Conservation (phyloP, 64 coral and sea anemone genomes). For the Montipora efflorescens region DNA sequence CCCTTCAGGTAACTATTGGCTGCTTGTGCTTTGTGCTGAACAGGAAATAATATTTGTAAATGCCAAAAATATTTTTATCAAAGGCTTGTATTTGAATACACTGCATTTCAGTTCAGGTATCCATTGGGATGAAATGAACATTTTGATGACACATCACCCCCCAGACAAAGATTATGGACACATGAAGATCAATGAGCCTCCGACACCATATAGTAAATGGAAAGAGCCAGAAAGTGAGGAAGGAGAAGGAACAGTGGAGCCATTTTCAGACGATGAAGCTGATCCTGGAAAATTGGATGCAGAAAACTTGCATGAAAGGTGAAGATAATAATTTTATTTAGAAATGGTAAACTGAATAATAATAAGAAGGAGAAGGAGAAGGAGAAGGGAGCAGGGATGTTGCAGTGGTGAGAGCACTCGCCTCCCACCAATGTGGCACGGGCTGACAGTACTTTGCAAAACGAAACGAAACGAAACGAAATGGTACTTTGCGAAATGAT, state of each 20-base stretch:
- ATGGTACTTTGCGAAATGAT: too few species aligned
- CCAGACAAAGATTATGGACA: conserved; percentile 97
- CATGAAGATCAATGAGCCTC: conserved; percentile 98
- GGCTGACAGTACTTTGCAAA: too few species aligned
- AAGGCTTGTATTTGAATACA: neutral
- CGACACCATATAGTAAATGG: conserved; percentile 93
- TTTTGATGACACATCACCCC: conserved; percentile 98
- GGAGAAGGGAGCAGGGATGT: too few species aligned
- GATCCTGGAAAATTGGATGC: conserved; percentile 82
- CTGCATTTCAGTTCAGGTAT: conserved; percentile 78
- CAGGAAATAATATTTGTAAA: too few species aligned
- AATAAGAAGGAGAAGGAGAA: neutral
- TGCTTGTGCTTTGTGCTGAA: too few species aligned
- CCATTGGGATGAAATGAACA: conserved; percentile 99
- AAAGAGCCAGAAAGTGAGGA: conserved; percentile 86
- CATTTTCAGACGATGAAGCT: conserved; percentile 88
- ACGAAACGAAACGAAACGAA: too few species aligned
- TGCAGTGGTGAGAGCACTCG: too few species aligned
- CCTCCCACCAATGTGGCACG: too few species aligned
- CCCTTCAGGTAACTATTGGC: too few species aligned
- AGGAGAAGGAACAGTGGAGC: conserved; percentile 54
- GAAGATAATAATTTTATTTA: conserved; percentile 9
- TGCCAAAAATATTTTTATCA: neutral
- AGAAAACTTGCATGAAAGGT: conserved; percentile 79
- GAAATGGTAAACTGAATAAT: neutral